Conservation (phyloP, 2,113 vertebrate genomes). For the Calidris pugnax region DNA sequence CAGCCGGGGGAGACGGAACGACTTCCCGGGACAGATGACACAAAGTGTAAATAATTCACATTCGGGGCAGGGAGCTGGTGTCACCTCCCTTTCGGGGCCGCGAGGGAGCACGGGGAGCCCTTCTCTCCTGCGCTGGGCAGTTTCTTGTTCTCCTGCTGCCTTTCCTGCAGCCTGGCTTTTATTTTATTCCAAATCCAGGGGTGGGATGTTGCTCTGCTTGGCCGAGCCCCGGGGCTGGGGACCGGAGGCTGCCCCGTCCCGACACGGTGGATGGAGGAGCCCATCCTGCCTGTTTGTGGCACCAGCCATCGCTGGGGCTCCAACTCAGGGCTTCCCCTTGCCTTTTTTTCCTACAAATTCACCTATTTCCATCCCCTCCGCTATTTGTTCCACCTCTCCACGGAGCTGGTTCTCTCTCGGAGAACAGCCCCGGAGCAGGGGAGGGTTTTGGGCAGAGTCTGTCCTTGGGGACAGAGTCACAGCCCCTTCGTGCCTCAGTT, state of each 20-base stretch:
- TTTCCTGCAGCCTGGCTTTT: background rate
- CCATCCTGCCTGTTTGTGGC: background rate
- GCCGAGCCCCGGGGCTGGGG: too few species aligned
- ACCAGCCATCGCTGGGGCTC: background rate
- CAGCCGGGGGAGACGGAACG: background rate
- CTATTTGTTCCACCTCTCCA: background rate
- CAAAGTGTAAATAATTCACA: rapidly evolving
- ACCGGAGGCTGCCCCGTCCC: background rate
- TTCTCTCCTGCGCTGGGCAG: rapidly evolving
- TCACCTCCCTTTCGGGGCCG: background rate
- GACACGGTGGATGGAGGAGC: rapidly evolving
- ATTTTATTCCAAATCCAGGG: background rate
- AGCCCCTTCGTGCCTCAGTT: background rate
- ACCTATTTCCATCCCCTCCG: background rate
- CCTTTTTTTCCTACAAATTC: too few species aligned
- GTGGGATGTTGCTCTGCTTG: too few species aligned
- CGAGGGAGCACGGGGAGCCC: background rate
- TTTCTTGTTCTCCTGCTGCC: background rate
- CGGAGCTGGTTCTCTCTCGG: background rate
- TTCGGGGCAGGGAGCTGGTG: background rate
- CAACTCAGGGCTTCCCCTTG: background rate
- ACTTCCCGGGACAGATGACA: background rate
- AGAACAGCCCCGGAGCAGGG: rapidly evolving
- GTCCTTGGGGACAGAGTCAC: background rate
- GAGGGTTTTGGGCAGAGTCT: background rate